Percentiles rank a stretch among this genome's conserved stretches.
phyloP scores from a whole-genome alignment of 2,113 vertebrate genomes.

The Formicarius rufipectus region DNA sequence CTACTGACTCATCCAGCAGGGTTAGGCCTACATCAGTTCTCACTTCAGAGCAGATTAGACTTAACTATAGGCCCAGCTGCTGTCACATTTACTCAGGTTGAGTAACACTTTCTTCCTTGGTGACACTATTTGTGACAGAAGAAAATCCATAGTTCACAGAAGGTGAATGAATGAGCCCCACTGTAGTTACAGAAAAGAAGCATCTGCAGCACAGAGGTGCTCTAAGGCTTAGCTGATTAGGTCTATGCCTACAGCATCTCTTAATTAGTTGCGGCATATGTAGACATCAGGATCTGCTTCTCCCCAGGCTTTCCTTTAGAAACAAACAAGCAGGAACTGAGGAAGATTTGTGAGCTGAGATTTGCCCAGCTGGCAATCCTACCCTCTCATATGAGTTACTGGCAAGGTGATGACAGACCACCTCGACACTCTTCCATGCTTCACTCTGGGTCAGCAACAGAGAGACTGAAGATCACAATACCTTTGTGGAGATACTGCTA shows the following conservation, averaged over 20 bases:
- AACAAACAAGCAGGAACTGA: background rate
- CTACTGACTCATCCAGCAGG: conserved; percentile 32
- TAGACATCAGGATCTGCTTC: background rate
- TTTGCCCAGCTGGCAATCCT: background rate
- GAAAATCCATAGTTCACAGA: background rate
- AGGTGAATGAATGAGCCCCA: background rate
- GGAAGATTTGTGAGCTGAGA: background rate
- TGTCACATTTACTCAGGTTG: background rate
- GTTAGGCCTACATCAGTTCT: background rate
- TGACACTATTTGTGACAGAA: background rate
- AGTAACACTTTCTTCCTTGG: conserved; percentile 20
- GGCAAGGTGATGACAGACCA: background rate
- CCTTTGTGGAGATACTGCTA: background rate
- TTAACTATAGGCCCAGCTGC: conserved; percentile 2
- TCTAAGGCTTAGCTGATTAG: background rate
- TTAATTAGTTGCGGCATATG: background rate
- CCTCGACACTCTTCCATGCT: background rate
- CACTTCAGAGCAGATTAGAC: conserved; percentile 17
- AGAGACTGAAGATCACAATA: background rate
- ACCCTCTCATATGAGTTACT: rapidly evolving
- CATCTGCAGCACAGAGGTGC: background rate
- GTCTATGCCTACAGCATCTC: background rate
- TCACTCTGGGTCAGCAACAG: background rate
- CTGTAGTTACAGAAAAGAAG: background rate
- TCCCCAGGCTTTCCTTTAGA: background rate